A percentile compares a stretch with the other conserved stretches of the same genome.
phyloP scores from a whole-genome alignment of 2,888 invertebrate species.

The Chrysomela aeneicollis region DNA sequence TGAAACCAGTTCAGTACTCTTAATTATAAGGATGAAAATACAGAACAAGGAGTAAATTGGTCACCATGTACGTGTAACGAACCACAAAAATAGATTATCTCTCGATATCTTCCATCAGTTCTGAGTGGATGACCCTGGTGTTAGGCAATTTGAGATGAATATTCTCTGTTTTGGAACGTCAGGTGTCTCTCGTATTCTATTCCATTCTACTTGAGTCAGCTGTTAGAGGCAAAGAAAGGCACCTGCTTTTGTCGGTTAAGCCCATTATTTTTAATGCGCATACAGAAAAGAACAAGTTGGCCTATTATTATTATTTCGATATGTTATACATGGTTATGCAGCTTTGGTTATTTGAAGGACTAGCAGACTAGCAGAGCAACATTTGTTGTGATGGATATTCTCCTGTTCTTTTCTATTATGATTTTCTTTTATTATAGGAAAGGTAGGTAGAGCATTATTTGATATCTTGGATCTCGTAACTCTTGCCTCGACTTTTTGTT shows the following conservation, averaged over 20 bases:
- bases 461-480: too few relatives aligned
- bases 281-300: neutral
- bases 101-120: neutral
- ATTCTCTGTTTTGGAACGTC: neutral
- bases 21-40: too few relatives aligned
- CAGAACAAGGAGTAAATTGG: too few relatives aligned
- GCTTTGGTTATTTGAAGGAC: too few relatives aligned
- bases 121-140: neutral
- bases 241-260: neutral
- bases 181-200: neutral
- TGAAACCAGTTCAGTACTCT: too few relatives aligned
- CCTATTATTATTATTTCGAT: neutral
- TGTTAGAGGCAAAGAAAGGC: neutral
- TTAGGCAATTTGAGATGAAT: neutral
- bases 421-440: too few relatives aligned
- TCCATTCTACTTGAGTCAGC: neutral
- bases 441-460: too few relatives aligned
- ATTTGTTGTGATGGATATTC: too few relatives aligned
- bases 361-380: too few relatives aligned
- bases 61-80: neutral
- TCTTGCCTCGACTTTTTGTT: too few relatives aligned
- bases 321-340: too few relatives aligned
- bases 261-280: slow-evolving; percentile 2
- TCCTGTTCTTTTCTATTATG: too few relatives aligned
- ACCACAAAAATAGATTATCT: neutral